phyloP scores from a whole-genome alignment of 2,113 vertebrate genomes.

The Limanda limanda region DNA sequence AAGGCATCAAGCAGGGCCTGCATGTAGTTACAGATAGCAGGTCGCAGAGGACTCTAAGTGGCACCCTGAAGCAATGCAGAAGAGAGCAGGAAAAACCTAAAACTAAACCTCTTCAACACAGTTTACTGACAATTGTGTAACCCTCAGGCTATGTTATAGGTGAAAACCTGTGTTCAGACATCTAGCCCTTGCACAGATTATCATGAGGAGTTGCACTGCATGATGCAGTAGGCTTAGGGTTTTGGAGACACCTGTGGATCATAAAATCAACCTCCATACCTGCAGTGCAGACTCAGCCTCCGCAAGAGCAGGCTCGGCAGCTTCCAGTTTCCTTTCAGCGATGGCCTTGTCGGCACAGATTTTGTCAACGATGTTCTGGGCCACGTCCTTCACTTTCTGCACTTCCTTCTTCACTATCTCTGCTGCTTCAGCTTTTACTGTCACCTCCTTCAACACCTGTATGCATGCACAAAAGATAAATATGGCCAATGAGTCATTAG shows the following conservation, averaged over 20 bases:
- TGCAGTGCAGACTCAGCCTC: slow-evolving; percentile 93
- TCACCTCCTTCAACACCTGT: slow-evolving; percentile 96
- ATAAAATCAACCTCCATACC: slow-evolving; percentile 71
- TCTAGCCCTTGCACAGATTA: not conserved
- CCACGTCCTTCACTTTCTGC: slow-evolving; percentile 97
- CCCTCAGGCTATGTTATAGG: not conserved
- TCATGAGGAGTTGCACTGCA: no score
- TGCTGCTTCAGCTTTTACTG: slow-evolving; percentile 93
- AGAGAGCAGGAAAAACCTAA: not conserved
- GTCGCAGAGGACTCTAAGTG: slow-evolving; percentile 19
- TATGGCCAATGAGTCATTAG: not conserved
- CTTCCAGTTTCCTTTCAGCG: slow-evolving; percentile 91
- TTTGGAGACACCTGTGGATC: not conserved
- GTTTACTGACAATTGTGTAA: not conserved
- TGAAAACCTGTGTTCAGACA: not conserved
- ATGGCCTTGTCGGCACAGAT: slow-evolving; percentile 93
- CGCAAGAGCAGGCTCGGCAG: slow-evolving; percentile 91
- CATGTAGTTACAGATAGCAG: slow-evolving; percentile 30
- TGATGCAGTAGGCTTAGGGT: not conserved
- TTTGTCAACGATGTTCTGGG: slow-evolving; percentile 92
- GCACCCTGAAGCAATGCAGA: slow-evolving; percentile 22
- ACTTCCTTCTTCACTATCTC: slow-evolving; percentile 94
- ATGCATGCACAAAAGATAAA: not conserved
- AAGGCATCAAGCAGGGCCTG: slow-evolving; percentile 4
- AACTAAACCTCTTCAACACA: not conserved